A percentile compares a stretch with the other conserved stretches of the same genome.
Conservation (phyloP, 2,113 vertebrate species). For the Uria aalge region DNA sequence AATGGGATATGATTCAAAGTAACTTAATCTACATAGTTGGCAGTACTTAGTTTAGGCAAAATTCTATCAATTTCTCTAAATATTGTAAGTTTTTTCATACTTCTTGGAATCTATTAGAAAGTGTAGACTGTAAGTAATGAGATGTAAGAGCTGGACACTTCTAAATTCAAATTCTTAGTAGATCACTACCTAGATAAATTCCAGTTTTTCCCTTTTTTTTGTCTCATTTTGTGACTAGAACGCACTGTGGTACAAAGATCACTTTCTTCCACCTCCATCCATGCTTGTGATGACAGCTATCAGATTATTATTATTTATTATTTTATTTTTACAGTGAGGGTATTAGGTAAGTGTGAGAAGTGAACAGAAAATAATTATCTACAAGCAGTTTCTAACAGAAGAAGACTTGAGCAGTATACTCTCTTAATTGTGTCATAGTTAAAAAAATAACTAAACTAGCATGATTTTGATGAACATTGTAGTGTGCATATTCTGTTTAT, state of each 20-base stretch:
- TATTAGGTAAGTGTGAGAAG: background rate
- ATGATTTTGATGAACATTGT: accelerated
- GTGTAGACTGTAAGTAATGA: background rate
- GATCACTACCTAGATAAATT: background rate
- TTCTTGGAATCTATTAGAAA: background rate
- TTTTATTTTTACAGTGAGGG: background rate
- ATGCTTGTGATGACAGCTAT: background rate
- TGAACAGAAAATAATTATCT: background rate
- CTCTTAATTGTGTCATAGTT: background rate
- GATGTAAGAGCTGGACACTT: background rate
- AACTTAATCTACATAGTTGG: background rate
- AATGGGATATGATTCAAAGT: background rate
- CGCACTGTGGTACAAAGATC: background rate
- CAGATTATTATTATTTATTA: background rate
- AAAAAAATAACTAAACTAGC: background rate
- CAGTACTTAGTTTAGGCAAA: background rate
- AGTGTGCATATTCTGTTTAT: background rate
- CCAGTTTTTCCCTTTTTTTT: background rate
- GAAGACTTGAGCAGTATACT: accelerated
- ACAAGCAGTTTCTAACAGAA: background rate
- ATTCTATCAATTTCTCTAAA: background rate
- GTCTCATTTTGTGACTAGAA: background rate
- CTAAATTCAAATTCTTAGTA: background rate
- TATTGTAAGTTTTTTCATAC: background rate
- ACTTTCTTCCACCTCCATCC: background rate